phyloP scores from a whole-genome alignment of 2,113 vertebrate genomes.

The Larimichthys crocea region DNA sequence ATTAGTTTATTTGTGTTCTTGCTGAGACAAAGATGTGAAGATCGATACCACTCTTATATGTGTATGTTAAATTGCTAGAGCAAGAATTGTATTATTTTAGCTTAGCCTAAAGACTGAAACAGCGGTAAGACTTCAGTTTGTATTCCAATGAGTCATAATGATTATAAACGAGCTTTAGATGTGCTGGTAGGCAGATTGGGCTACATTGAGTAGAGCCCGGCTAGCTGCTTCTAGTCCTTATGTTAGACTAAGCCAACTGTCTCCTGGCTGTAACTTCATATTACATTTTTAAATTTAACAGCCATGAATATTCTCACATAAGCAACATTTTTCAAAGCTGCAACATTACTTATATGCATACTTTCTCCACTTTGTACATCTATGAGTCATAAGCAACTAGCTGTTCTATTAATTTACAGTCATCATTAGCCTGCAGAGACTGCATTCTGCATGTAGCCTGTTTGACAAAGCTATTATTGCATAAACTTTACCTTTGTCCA shows the following conservation, averaged over 20 bases:
- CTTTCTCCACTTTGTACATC: background rate
- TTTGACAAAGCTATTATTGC: conserved; percentile 22
- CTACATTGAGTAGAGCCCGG: background rate
- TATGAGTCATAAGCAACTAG: background rate
- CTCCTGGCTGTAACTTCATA: background rate
- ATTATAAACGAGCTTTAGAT: background rate
- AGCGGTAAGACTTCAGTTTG: background rate
- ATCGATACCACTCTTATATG: background rate
- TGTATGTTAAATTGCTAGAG: background rate
- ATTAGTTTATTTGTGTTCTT: background rate
- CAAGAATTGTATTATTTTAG: background rate
- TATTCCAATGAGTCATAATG: background rate
- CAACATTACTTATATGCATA: background rate
- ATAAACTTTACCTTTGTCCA: background rate
- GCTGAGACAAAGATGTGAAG: background rate
- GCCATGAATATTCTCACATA: background rate
- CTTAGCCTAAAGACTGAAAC: background rate
- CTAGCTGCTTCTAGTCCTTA: background rate
- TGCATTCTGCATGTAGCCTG: background rate
- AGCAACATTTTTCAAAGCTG: background rate
- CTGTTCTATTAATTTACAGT: background rate
- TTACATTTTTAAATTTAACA: background rate
- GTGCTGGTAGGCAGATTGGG: background rate
- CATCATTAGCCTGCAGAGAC: background rate
- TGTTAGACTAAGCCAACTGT: background rate